Percentiles rank a stretch among this genome's conserved stretches.
These are phyloP conservation scores for Recurvirostra avosetta DNA, from an alignment of 2,113 vertebrate genomes.

Conservation along the genomic window DNA sequence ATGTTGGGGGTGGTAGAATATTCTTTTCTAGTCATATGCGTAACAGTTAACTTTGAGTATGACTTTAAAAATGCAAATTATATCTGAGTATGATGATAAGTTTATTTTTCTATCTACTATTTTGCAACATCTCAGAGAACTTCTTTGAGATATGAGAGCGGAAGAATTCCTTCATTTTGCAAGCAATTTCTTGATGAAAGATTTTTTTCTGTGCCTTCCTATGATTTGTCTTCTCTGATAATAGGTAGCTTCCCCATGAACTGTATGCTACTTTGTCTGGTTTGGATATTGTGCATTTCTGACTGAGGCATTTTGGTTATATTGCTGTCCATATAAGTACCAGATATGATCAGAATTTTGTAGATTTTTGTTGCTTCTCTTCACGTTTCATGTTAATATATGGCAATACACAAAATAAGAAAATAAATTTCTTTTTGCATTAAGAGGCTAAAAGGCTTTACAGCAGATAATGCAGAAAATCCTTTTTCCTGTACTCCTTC, in stretches of 20 bases:
- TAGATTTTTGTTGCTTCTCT: background rate
- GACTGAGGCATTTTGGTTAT: background rate
- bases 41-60: background rate
- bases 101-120: background rate
- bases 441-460: background rate
- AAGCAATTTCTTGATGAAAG: background rate
- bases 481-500: background rate
- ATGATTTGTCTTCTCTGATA: background rate
- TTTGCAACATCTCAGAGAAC: background rate
- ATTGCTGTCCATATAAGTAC: background rate
- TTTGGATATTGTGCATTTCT: background rate
- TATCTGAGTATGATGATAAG: background rate
- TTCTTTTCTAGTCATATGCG: background rate
- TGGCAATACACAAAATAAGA: background rate
- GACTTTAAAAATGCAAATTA: background rate
- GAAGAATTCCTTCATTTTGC: background rate
- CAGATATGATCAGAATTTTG: background rate
- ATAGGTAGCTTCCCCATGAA: background rate
- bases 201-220: background rate
- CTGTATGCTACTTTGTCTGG: background rate
- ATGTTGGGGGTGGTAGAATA: background rate
- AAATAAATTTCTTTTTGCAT: background rate
- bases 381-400: background rate
- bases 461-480: background rate
- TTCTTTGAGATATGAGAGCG: background rate